Evolutionary conservation across 2,797 vertebrate species (phyloP).

Genomic region (Hyperoplus immaculatus): DNA sequence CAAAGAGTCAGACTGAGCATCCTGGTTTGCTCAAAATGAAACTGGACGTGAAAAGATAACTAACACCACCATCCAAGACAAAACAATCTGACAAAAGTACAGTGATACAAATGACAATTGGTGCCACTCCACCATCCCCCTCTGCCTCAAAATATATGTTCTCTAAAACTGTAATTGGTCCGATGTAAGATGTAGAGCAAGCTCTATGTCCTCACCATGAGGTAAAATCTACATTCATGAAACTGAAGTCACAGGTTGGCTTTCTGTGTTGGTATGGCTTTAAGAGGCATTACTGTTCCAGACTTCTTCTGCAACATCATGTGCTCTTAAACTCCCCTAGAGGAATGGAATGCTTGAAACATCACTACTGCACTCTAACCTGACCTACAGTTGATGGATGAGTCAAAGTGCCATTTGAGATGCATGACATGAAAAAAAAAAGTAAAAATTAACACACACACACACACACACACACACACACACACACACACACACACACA

Average conservation of each 20-base stretch:
- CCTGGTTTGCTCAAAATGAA: slow-evolving; percentile 51
- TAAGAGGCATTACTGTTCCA: slow-evolving; percentile 70
- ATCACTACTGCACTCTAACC: slow-evolving; percentile 72
- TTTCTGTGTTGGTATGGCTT: slow-evolving; percentile 84
- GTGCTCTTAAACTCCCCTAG: slow-evolving; percentile 75
- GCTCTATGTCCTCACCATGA: slow-evolving; percentile 80
- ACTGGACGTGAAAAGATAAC: slow-evolving; percentile 49
- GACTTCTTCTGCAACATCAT: slow-evolving; percentile 60
- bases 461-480: slow-evolving; percentile 6
- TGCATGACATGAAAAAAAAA: slow-evolving; percentile 49
- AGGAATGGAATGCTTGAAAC: slow-evolving; percentile 82
- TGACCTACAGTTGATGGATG: slow-evolving; percentile 78
- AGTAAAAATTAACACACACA: slow-evolving; percentile 7
- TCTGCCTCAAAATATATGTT: slow-evolving; percentile 61
- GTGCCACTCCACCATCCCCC: slow-evolving; percentile 41
- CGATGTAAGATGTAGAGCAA: slow-evolving; percentile 77
- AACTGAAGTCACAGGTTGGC: slow-evolving; percentile 81
- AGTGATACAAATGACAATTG: slow-evolving; percentile 64
- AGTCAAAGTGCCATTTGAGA: slow-evolving; percentile 81
- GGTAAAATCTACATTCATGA: slow-evolving; percentile 86
- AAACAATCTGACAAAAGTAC: slow-evolving; percentile 65
- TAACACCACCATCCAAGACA: slow-evolving; percentile 56
- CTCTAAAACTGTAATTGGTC: slow-evolving; percentile 82
- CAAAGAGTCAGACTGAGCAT: slow-evolving; percentile 62
- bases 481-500: too few relatives aligned